phyloP scores from a whole-genome alignment of 2,113 vertebrate species.

The Dolichotis patagonum region DNA sequence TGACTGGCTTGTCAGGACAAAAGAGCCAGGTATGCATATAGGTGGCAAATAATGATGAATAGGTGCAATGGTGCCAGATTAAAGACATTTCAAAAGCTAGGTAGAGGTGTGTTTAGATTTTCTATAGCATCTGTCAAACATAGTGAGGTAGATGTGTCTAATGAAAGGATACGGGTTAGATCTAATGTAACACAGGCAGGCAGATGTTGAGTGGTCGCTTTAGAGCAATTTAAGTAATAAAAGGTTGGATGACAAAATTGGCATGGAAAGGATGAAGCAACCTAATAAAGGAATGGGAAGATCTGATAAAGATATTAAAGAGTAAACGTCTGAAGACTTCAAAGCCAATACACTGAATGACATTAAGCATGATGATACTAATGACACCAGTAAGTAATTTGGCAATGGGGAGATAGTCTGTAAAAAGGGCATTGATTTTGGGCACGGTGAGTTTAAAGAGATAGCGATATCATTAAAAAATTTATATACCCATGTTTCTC shows the following conservation, averaged over 20 bases:
- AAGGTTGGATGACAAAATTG: too few species aligned
- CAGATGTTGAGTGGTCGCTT: neutral
- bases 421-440: neutral
- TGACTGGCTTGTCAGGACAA: neutral
- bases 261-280: neutral
- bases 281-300: neutral
- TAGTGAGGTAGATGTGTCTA: neutral
- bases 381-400: neutral
- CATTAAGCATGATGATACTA: neutral
- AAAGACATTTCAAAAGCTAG: conserved; percentile 4
- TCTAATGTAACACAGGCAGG: neutral
- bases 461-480: neutral
- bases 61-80: neutral
- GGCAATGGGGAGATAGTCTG: neutral
- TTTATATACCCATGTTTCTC: neutral
- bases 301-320: neutral
- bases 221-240: neutral
- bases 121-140: neutral
- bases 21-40: neutral
- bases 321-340: neutral
- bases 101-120: neutral
- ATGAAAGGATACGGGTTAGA: neutral
- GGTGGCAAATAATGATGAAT: neutral
- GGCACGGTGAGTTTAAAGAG: neutral
- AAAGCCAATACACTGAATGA: neutral